Evolutionary conservation across 92 coral and sea anemone species (phyloP), one percentile per base, ranked within the genome.

Genomic region (Pocillopora meandrina): DNA sequence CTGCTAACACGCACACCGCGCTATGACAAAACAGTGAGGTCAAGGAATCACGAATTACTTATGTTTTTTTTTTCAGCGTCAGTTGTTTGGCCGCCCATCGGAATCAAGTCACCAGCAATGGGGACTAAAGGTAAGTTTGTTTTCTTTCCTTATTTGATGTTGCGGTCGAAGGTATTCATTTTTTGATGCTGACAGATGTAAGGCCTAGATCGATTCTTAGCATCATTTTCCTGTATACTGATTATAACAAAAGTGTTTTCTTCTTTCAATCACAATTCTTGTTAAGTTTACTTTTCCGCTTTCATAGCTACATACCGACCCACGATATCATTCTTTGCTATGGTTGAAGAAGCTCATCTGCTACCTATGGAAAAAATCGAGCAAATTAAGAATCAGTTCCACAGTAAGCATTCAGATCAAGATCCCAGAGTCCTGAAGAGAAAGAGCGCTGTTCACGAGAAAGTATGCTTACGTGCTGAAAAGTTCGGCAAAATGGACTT

Each of bases 11-110:
- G 52, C 52, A 42, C 52, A 42, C 52, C 52, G 52, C 52, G 52
- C 52, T 2, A 42, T 42, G 8, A 42, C 5, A 42, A 42, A 42
- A 7, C 52, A 42, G 52, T 35, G 76, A 35, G 12, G 36, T 47
- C 58, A 11, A 49, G 52, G 15, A 33, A 36, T 11, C 1, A 47
- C 12, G 23, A 60, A 14, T 8, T 14, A 9, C 60, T 26, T 66
- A 58, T 59, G 34, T 14, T 18, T 47, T 35, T 2, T 31, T 20
- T 65, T 68, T 61, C 58, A 81, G 77, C 33, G 1, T 77, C 85
- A 60, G 47, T 36, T 2, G 69, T 52, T 12, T 81, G 85, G 85
- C 85, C 85, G 59, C 70, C 85, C 59, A 71, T 81, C 16, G 85
- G 85, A 71, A 47, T 71, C 47, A 81, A 71, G 61, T 81, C 78